These are phyloP conservation scores for Electrophaes corylata DNA, from an alignment of 2,888 invertebrate genomes.

Conservation along the genomic window DNA sequence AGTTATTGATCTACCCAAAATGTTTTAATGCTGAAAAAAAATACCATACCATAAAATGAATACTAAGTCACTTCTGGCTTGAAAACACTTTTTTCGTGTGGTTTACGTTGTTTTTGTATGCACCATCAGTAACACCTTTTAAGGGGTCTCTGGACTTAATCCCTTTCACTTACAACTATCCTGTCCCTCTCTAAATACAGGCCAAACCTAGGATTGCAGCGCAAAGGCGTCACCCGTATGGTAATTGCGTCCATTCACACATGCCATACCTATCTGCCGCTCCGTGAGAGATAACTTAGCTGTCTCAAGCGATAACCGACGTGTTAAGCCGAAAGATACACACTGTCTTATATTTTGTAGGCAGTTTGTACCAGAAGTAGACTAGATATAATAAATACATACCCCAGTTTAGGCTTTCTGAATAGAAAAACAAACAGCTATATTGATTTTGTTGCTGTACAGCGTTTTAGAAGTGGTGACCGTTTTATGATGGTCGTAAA, in stretches of 20 bases:
- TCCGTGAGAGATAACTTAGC: conserved; percentile 51
- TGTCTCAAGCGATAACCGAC: conserved; percentile 30
- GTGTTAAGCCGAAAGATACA: conserved; percentile 30
- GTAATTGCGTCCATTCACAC: conserved; percentile 65
- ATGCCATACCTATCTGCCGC: conserved; percentile 44
- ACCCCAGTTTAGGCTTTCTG: neutral
- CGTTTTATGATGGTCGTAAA: neutral
- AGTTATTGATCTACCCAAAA: too few species aligned
- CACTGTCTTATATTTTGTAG: conserved; percentile 26
- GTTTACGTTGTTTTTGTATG: too few species aligned
- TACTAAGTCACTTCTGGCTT: too few species aligned
- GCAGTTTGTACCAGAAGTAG: conserved; percentile 19
- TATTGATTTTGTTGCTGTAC: neutral
- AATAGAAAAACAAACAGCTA: neutral
- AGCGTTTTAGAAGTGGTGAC: neutral
- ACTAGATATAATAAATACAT: neutral
- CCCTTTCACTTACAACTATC: conserved; percentile 1
- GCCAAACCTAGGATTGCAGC: conserved; percentile 46
- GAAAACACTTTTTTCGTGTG: too few species aligned
- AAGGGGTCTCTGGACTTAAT: neutral
- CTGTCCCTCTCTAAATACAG: conserved; percentile 5
- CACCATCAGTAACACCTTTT: neutral
- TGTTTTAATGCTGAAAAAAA: too few species aligned
- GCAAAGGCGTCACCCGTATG: conserved; percentile 65
- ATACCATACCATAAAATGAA: too few species aligned